These are phyloP conservation scores for Fopius arisanus DNA, from an alignment of 1,140 invertebrate species.

Conservation along the genomic window DNA sequence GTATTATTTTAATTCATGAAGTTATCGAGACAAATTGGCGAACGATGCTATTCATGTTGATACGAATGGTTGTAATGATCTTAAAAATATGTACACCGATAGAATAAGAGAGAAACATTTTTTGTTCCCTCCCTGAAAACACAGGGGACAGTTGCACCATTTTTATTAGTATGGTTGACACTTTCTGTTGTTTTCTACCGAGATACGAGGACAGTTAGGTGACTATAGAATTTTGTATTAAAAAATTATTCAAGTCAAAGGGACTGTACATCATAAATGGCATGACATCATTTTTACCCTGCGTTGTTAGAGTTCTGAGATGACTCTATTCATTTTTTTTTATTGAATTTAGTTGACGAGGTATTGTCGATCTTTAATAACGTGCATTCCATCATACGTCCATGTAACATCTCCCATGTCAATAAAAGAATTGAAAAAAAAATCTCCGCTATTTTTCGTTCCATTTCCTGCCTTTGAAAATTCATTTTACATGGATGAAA, in stretches of 20 bases:
- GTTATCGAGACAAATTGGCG: neutral
- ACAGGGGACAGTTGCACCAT: neutral
- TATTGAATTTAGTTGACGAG: neutral
- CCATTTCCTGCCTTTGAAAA: too few relatives aligned
- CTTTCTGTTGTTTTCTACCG: neutral
- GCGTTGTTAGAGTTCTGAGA: conserved; percentile 5
- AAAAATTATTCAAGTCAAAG: neutral
- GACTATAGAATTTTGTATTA: neutral
- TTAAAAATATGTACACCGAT: neutral
- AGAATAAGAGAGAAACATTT: neutral
- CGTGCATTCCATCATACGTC: conserved; percentile 54
- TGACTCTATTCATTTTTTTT: neutral
- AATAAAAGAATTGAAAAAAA: conserved; percentile 46
- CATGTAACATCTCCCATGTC: conserved; percentile 57
- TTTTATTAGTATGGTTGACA: neutral
- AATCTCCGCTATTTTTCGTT: neutral
- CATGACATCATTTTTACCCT: conserved; percentile 11
- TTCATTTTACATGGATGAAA: neutral
- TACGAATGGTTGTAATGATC: neutral
- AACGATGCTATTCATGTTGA: neutral
- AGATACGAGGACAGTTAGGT: neutral
- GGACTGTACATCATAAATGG: neutral
- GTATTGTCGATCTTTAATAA: conserved; percentile 41
- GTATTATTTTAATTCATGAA: neutral
- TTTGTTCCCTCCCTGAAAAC: neutral